Conservation (phyloP, 2,113 vertebrate genomes). For the Opisthocomus hoazin region DNA sequence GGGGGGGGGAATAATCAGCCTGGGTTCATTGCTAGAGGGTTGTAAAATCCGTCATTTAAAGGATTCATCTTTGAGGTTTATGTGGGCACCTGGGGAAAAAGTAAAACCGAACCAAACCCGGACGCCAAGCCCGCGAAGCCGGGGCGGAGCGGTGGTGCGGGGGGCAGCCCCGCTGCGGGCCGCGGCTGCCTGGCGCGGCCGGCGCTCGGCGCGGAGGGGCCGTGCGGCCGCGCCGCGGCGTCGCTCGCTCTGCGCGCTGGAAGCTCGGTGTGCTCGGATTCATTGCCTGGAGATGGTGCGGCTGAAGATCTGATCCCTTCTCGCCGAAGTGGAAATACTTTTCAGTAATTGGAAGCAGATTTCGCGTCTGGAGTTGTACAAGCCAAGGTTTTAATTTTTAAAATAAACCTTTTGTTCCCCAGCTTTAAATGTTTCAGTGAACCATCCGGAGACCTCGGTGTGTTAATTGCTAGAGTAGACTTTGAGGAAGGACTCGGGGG, state of each 20-base stretch:
- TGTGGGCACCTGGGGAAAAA: not conserved
- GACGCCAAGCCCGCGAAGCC: too few species aligned
- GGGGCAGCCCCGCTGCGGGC: too few species aligned
- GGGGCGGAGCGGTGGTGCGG: not conserved
- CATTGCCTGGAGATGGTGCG: constrained; percentile 72
- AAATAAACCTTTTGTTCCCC: constrained; percentile 81
- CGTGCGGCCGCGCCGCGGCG: too few species aligned
- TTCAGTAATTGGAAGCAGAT: constrained; percentile 79
- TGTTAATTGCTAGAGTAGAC: constrained; percentile 68
- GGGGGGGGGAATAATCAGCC: not conserved
- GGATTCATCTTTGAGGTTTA: not conserved
- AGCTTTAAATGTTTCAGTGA: constrained; percentile 65
- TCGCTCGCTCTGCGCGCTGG: too few species aligned
- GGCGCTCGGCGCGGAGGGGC: too few species aligned
- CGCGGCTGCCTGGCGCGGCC: too few species aligned
- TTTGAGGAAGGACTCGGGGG: constrained; percentile 32
- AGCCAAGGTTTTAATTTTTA: constrained; percentile 76
- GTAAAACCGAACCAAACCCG: too few species aligned
- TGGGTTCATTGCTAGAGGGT: not conserved
- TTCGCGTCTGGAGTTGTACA: constrained; percentile 74
- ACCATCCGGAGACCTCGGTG: constrained; percentile 54
- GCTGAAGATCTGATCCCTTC: constrained; percentile 77
- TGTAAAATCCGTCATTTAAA: not conserved
- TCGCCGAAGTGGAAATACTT: constrained; percentile 78
- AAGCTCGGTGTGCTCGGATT: constrained; percentile 66